Evolutionary conservation across 2,888 invertebrate species (phyloP).

Genomic region (Ametastegia equiseti): DNA sequence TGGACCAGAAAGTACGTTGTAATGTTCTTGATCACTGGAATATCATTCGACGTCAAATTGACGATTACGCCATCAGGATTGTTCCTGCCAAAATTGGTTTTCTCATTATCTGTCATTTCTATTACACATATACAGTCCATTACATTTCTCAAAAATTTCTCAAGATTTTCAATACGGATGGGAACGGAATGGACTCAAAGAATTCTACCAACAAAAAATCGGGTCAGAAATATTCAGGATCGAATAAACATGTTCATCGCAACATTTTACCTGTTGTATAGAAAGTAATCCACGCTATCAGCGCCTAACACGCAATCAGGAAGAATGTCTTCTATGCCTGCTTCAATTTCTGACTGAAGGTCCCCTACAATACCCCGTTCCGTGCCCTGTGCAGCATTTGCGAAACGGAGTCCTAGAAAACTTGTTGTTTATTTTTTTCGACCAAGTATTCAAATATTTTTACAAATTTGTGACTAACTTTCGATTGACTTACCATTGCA

Average conservation of each 20-base stretch:
- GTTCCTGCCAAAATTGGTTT: neutral
- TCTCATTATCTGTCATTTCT: neutral
- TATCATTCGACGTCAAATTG: neutral
- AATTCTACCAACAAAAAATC: neutral
- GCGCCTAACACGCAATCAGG: neutral
- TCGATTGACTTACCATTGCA: neutral
- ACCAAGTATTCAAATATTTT: no score
- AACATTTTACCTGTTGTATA: neutral
- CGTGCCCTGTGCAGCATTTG: no score
- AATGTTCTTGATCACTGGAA: neutral
- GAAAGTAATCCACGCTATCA: neutral
- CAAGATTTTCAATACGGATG: neutral
- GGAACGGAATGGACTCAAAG: neutral
- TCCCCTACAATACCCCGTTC: no score
- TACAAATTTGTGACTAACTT: no score
- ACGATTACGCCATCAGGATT: conserved; percentile 9
- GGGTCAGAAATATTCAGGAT: neutral
- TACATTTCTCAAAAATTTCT: no score
- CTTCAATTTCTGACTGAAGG: no score
- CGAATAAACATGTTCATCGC: neutral
- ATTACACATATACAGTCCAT: neutral
- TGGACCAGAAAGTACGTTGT: conserved; percentile 3
- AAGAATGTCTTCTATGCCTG: no score
- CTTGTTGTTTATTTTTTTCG: no score
- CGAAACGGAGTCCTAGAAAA: no score